Percentiles rank a stretch among this genome's conserved stretches.
phyloP scores from a whole-genome alignment of 2,888 invertebrate species.

The Melieria omissa region DNA sequence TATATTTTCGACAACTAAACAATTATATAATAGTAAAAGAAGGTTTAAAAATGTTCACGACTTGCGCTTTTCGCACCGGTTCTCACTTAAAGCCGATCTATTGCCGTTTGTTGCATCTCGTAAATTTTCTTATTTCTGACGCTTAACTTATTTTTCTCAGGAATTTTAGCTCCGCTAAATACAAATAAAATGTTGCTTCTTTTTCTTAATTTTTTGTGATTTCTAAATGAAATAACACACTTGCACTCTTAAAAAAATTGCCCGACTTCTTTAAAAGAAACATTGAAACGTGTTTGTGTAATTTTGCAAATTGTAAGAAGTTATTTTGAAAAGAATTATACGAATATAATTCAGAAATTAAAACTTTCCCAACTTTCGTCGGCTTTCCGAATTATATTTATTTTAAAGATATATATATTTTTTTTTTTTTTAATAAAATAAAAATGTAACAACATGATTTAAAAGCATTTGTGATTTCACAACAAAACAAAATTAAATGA shows the following conservation, averaged over 20 bases:
- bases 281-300: background rate
- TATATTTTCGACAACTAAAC: no score
- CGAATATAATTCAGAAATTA: background rate
- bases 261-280: no score
- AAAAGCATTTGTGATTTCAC: background rate
- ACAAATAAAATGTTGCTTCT: background rate
- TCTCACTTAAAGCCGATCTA: no score
- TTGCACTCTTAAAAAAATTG: background rate
- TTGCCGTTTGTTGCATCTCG: no score
- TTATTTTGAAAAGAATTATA: background rate
- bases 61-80: no score
- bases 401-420: background rate
- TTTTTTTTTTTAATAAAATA: background rate
- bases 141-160: no score
- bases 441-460: slow-evolving; percentile 13
- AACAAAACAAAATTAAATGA: slow-evolving; percentile 10
- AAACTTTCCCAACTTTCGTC: background rate
- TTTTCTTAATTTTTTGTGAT: background rate
- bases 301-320: background rate
- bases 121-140: no score
- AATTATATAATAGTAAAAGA: no score
- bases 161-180: background rate
- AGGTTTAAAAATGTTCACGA: no score
- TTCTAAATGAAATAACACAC: background rate
- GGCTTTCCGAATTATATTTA: background rate